A percentile compares a stretch with the other conserved stretches of the same genome.
Conservation (phyloP, 2,888 invertebrate species). For the Drosophila testacea region DNA sequence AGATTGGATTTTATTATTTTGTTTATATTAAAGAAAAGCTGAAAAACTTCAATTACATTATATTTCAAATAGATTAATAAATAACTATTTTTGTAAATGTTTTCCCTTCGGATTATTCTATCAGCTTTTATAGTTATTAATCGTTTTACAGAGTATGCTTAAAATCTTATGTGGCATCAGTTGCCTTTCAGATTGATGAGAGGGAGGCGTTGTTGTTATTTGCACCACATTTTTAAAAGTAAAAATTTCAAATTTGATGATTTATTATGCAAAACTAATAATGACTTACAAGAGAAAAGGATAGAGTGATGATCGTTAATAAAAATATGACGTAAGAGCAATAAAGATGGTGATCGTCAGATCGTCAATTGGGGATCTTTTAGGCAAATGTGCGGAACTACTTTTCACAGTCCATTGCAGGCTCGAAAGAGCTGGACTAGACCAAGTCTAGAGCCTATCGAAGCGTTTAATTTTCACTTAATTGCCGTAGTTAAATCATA, state of each 20-base stretch:
- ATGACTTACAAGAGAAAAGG: not conserved
- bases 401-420: slow-evolving; percentile 57
- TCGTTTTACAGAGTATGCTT: slow-evolving; percentile 9
- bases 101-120: not conserved
- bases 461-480: slow-evolving; percentile 76
- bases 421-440: slow-evolving; percentile 2
- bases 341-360: slow-evolving; percentile 18
- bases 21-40: too few species aligned
- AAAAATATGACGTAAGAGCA: slow-evolving; percentile 39
- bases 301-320: slow-evolving; percentile 28
- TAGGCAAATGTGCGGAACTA: slow-evolving; percentile 45
- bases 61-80: too few species aligned
- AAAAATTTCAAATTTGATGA: slow-evolving; percentile 32
- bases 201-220: slow-evolving; percentile 10
- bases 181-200: slow-evolving; percentile 5
- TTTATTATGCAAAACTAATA: slow-evolving; percentile 50
- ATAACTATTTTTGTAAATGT: not conserved
- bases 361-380: slow-evolving; percentile 24
- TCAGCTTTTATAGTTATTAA: not conserved
- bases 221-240: slow-evolving; percentile 12
- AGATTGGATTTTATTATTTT: too few species aligned
- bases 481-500: slow-evolving; percentile 75
- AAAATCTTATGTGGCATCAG: slow-evolving; percentile 7
- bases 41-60: too few species aligned
- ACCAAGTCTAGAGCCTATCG: slow-evolving; percentile 49